phyloP scores from a whole-genome alignment of 1,140 invertebrate species.

The Polyergus mexicanus region DNA sequence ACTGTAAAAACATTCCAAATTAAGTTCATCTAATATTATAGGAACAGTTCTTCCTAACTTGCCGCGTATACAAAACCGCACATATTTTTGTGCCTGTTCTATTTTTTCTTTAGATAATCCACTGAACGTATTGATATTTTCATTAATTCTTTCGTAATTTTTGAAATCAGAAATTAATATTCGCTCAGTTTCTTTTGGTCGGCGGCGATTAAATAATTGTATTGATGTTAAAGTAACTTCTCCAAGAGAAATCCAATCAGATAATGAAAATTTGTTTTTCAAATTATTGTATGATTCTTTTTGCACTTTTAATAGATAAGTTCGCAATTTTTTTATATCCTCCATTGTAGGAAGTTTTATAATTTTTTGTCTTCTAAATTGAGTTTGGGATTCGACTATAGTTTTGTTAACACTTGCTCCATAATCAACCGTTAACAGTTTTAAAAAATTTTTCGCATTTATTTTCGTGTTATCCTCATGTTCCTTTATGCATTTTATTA shows the following conservation, averaged over 20 bases:
- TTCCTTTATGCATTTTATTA: background rate
- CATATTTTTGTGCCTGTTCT: constrained; percentile 6
- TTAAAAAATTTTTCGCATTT: no score
- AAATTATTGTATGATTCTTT: background rate
- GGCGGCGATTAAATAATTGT: background rate
- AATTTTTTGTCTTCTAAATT: constrained; percentile 1
- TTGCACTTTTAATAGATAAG: background rate
- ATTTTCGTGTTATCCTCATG: no score
- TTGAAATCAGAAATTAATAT: constrained; percentile 1
- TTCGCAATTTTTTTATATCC: constrained; percentile 6
- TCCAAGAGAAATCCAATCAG: background rate
- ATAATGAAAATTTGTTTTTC: background rate
- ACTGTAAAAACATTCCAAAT: constrained; percentile 9
- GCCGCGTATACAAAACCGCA: background rate
- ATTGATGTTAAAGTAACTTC: background rate
- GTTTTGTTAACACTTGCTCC: no score
- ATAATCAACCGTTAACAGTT: no score
- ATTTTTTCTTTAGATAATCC: background rate
- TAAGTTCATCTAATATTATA: constrained; percentile 7
- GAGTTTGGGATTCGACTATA: no score
- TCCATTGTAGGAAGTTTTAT: constrained; percentile 12
- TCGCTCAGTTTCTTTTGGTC: background rate
- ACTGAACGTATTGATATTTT: background rate
- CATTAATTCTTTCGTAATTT: background rate
- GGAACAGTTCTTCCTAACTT: constrained; percentile 9